These are phyloP conservation scores for Achroia grisella DNA, from an alignment of 1,140 invertebrate genomes.

Conservation along the genomic window DNA sequence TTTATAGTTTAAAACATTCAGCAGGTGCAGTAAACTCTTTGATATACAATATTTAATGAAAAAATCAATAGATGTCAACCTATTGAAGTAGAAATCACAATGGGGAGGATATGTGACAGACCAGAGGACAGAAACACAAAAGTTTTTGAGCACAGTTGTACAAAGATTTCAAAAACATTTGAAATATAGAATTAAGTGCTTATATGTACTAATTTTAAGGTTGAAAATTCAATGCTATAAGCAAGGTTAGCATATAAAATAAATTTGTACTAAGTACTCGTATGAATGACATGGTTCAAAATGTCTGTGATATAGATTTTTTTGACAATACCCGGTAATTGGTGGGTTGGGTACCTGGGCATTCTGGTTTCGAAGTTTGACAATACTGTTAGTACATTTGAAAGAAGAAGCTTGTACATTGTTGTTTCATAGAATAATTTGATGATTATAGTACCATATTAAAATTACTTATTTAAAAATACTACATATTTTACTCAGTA, in stretches of 20 bases:
- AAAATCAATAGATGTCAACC: conserved; percentile 42
- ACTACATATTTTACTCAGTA: too few species aligned
- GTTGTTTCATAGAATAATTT: conserved; percentile 30
- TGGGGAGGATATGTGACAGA: conserved; percentile 66
- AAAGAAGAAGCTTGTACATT: conserved; percentile 53
- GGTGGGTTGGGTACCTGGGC: conserved; percentile 71
- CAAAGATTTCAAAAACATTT: conserved; percentile 9
- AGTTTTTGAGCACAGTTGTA: conserved; percentile 37
- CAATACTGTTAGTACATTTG: conserved; percentile 49
- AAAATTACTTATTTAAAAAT: not conserved
- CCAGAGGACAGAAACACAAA: conserved; percentile 59
- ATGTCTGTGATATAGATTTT: conserved; percentile 64
- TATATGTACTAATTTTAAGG: conserved; percentile 8
- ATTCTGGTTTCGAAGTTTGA: conserved; percentile 49
- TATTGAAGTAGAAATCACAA: conserved; percentile 62
- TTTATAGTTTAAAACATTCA: conserved; percentile 14
- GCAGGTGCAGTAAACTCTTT: conserved; percentile 59
- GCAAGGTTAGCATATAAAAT: not conserved
- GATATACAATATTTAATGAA: conserved; percentile 29
- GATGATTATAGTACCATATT: conserved; percentile 20
- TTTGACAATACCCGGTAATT: conserved; percentile 68
- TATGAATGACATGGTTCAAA: conserved; percentile 65
- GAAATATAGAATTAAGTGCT: too few species aligned
- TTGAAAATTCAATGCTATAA: conserved; percentile 13
- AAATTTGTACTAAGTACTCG: conserved; percentile 18